Evolutionary conservation across 2,888 invertebrate genomes (phyloP), one percentile per base, ranked within the genome.

Genomic region (Cosmorhoe ocellata): DNA sequence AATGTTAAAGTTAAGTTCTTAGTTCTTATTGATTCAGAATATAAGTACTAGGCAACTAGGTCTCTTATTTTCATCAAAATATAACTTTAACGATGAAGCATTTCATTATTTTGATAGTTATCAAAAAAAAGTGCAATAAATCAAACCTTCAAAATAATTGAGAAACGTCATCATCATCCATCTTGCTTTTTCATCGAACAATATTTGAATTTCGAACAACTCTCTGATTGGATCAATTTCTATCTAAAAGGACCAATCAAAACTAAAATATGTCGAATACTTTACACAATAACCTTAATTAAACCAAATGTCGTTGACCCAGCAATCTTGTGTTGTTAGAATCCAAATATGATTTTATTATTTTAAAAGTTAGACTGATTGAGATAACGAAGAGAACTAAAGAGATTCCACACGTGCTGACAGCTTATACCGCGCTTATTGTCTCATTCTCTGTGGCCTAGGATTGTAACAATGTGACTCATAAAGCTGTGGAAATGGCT

Each of bases 281-380:
- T 52, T 48, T 58, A 51, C 46, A 59, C 57, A 59, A 58, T 58
- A 56, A 59, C 44, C 51, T 52, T 59, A 53, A 61, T 61, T 51
- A 59, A 52, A 58, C 49, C 33, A 37, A 45, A 56, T 54, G 62
- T 61, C 59, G 50, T 58, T 59, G 61, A 62, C 57, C 63, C 44
- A 33, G 47, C 60, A 64, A 59, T 58, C 59, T 56, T 46, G 47
- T 54, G 61, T 64, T 61, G 56, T 53, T 54, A 59, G 48, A 56
- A 39, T 57, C 46, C 49, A 58, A 63, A 64, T 63, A 61, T 63
- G 61, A 58, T 63, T 65, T 63, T 64, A 67, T 60, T 70, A 59
- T 58, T 48, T 61, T 60, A 59, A 64, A 60, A 59, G 64, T 57
- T 34, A 27, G 27, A 62, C 63, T 59, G 46, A 59, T 58, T 58